Evolutionary conservation across 1,140 invertebrate species (phyloP), one percentile per base, ranked within the genome.

Genomic region (Steinernema khuongi): DNA sequence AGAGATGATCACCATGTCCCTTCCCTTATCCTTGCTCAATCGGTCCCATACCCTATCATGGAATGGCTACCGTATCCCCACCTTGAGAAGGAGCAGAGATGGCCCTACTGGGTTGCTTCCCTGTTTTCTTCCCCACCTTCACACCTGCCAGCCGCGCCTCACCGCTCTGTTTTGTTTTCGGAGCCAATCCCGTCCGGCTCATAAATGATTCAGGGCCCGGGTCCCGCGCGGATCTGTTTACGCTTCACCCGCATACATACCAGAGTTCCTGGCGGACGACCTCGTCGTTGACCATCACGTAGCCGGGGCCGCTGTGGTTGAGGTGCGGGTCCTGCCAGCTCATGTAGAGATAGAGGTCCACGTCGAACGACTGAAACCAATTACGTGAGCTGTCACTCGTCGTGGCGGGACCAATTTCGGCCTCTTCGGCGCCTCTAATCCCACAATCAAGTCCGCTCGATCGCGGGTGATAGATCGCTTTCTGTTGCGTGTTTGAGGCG

Each of bases 261-360:
- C 82, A 84, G 33, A 84, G 79, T 69, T 81, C 72, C 19, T 83
- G 74, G 28, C 79, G 69, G 31, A 85, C 75, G 32, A 74, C 70
- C 28, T 72, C 73, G 36, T 84, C 81, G 67, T 80, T 81, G 41
- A 84, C 75, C 31, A 84, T 68, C 41, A 83, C 68, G 68, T 85
- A 85, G 31, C 84, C 81, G 14, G 67, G 43, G 32, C 73, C 68
- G 68, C 75, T 77, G 71, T 84, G 82, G 28, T 73, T 71, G 7
- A 84, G 75, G 28, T 70, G 67, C 18, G 67, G 41, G 78, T 84
- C 82, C 32, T 71, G 75, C 82, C 82, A 84, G 19, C 67, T 68
- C 75, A 81, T 79, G 71, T 84, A 84, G 31, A 84, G 71, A 72
- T 84, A 84, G 28, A 84, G 70, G 72, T 84, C 82, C 28, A 84